Evolutionary conservation across 2,797 vertebrate genomes (phyloP).

Genomic region (Hippoglossus hippoglossus): DNA sequence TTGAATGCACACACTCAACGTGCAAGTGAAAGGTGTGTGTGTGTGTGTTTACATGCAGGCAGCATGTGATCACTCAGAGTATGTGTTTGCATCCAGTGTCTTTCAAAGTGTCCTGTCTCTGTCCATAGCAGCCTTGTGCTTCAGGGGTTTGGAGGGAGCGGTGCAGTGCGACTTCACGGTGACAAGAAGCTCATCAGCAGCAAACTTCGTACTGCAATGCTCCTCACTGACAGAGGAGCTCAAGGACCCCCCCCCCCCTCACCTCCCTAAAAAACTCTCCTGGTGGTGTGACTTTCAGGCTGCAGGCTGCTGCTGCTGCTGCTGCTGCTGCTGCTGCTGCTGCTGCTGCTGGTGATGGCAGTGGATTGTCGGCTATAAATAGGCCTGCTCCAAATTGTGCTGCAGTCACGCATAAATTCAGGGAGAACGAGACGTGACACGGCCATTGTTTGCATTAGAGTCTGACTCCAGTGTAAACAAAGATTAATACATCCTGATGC

Average conservation of each 20-base stretch:
- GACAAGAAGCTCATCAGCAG: slow-evolving; percentile 69
- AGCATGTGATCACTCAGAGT: too few species aligned
- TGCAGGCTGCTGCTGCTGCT: slow-evolving; percentile 47
- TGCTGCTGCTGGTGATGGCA: slow-evolving; percentile 17
- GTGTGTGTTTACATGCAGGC: too few species aligned
- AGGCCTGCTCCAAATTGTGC: slow-evolving; percentile 74
- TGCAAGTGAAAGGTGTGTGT: too few species aligned
- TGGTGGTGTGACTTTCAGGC: slow-evolving; percentile 77
- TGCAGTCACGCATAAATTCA: slow-evolving; percentile 76
- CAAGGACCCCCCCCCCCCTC: slow-evolving; percentile 71
- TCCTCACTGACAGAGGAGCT: slow-evolving; percentile 67
- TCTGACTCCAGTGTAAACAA: background rate
- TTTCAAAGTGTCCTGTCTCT: too few species aligned
- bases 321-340: too few species aligned
- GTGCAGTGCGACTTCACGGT: slow-evolving; percentile 73
- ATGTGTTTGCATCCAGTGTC: background rate
- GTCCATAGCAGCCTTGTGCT: background rate
- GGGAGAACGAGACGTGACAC: slow-evolving; percentile 53
- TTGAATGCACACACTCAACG: background rate
- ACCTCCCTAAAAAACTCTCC: slow-evolving; percentile 35
- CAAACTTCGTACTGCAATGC: slow-evolving; percentile 78
- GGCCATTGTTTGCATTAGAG: slow-evolving; percentile 47
- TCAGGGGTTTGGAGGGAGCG: background rate
- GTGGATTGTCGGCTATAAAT: slow-evolving; percentile 74
- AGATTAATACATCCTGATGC: background rate